Conservation (phyloP, 2,113 vertebrate genomes). For the Nematolebias whitei region DNA sequence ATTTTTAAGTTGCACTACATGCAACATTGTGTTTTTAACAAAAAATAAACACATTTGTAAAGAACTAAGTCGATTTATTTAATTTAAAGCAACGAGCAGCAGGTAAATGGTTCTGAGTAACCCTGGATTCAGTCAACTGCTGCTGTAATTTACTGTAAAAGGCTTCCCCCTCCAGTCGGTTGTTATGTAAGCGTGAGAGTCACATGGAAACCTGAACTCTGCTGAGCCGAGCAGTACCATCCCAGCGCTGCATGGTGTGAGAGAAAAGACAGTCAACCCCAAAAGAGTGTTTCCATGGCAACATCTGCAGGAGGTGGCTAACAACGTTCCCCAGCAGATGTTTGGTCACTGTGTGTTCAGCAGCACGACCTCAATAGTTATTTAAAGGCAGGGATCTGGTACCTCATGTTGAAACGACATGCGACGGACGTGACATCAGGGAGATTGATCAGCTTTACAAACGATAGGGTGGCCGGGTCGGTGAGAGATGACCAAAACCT, state of each 20-base stretch:
- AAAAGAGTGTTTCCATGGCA: slow-evolving; percentile 81
- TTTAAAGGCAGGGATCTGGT: not conserved
- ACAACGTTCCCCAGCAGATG: slow-evolving; percentile 57
- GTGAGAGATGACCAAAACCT: slow-evolving; percentile 3
- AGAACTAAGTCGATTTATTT: not conserved
- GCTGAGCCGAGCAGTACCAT: slow-evolving; percentile 62
- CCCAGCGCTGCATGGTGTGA: slow-evolving; percentile 66
- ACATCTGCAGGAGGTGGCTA: slow-evolving; percentile 80
- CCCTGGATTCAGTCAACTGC: slow-evolving; percentile 17
- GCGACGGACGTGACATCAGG: slow-evolving; percentile 14
- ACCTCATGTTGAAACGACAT: slow-evolving; percentile 15
- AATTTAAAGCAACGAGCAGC: not conserved
- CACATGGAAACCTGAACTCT: slow-evolving; percentile 62
- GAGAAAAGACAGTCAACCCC: slow-evolving; percentile 40
- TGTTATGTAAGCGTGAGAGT: slow-evolving; percentile 67
- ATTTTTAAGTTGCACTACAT: not conserved
- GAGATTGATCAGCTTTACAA: not conserved
- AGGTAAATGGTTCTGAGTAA: not conserved
- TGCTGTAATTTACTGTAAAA: slow-evolving; percentile 36
- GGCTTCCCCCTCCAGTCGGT: slow-evolving; percentile 53
- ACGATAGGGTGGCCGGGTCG: not conserved
- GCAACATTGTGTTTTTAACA: too few relatives aligned
- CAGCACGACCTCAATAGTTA: slow-evolving; percentile 33
- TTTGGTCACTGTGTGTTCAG: slow-evolving; percentile 46
- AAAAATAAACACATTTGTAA: not conserved